These are phyloP conservation scores for Forbesichthys agassizii DNA, from an alignment of 2,113 vertebrate species.

Conservation along the genomic window DNA sequence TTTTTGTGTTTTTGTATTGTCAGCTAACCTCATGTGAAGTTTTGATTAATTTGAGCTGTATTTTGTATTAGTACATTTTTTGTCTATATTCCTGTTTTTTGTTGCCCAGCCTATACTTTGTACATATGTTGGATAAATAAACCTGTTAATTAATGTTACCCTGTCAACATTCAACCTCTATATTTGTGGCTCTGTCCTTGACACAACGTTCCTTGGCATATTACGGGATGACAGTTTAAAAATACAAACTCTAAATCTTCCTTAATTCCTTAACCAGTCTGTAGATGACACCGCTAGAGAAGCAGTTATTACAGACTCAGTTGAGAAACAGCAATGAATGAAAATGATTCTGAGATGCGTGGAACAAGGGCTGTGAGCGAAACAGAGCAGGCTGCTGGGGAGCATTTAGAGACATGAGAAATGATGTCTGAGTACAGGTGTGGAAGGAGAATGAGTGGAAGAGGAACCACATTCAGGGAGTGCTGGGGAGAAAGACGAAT, in stretches of 20 bases:
- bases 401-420: constrained; percentile 23
- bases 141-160: too few species aligned
- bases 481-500: constrained; percentile 3
- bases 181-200: too few species aligned
- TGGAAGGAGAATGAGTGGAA: constrained; percentile 1
- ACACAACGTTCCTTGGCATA: neutral
- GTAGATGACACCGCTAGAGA: constrained; percentile 9
- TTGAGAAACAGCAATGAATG: constrained; percentile 12
- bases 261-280: constrained; percentile 36
- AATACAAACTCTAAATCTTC: constrained; percentile 28
- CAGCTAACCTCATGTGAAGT: too few species aligned
- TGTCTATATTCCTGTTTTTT: too few species aligned
- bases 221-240: neutral
- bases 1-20: too few species aligned
- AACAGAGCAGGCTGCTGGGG: constrained; percentile 16
- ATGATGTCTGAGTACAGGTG: constrained; percentile 12
- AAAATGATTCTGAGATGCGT: constrained; percentile 20
- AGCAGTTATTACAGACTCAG: constrained; percentile 19
- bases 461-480: constrained; percentile 2
- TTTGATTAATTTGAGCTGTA: too few species aligned
- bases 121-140: too few species aligned
- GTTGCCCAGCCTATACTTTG: too few species aligned
- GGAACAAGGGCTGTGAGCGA: constrained; percentile 14
- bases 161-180: too few species aligned
- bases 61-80: too few species aligned